Evolutionary conservation across 2,113 vertebrate genomes (phyloP).

Genomic region (Camarhynchus parvulus): DNA sequence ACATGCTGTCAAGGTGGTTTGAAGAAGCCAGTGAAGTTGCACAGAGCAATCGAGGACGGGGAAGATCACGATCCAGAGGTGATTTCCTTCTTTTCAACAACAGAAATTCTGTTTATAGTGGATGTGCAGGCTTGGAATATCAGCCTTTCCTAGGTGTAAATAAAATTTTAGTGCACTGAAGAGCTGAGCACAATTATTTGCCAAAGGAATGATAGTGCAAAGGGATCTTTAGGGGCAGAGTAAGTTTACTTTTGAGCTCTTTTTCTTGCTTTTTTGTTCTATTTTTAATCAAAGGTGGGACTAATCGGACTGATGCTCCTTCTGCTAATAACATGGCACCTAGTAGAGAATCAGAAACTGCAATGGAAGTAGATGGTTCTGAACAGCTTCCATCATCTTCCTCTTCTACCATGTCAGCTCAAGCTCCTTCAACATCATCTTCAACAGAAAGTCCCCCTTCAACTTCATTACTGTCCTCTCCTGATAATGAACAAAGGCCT

Average conservation of each 20-base stretch:
- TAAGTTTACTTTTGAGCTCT: slow-evolving; percentile 25
- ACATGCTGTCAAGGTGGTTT: slow-evolving; percentile 98
- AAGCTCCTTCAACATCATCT: slow-evolving; percentile 80
- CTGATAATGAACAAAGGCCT: slow-evolving; percentile 82
- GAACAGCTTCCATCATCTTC: slow-evolving; percentile 78
- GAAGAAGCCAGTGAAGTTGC: slow-evolving; percentile 97
- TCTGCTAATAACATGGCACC: slow-evolving; percentile 52
- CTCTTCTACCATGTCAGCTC: slow-evolving; percentile 78
- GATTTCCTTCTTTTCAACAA: slow-evolving; percentile 2
- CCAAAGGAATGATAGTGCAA: background rate
- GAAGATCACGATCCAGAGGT: slow-evolving; percentile 88
- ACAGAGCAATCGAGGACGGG: slow-evolving; percentile 89
- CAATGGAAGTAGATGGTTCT: slow-evolving; percentile 77
- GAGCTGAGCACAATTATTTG: background rate
- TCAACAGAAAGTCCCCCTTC: slow-evolving; percentile 81
- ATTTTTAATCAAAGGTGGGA: slow-evolving; percentile 69
- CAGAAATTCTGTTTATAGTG: background rate
- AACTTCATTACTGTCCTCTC: slow-evolving; percentile 79
- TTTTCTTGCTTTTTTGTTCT: background rate
- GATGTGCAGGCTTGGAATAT: background rate
- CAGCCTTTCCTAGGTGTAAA: background rate
- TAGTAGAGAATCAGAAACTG: slow-evolving; percentile 69
- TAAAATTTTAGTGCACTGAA: background rate
- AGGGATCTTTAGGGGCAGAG: background rate
- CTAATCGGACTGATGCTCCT: slow-evolving; percentile 76